Base-by-base conservation (phyloP, 1,140 invertebrate genomes). In the Diploscapter pachys region DNA sequence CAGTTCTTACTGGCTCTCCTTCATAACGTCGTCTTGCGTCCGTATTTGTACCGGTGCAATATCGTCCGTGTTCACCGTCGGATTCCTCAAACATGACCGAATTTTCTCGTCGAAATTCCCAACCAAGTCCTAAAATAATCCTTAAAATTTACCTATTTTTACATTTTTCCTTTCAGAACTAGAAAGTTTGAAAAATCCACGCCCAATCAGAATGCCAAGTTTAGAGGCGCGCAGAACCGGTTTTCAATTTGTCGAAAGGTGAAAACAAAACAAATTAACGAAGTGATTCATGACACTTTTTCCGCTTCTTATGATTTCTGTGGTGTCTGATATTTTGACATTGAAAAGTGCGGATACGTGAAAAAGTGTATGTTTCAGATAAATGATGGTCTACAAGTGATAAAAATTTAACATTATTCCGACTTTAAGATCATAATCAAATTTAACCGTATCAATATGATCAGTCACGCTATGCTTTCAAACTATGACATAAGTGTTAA, bases 1-100 rank as follows among this genome's bases (percentile, higher is more conserved):
- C 53, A 64, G 63, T 83, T 95, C 95, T 96, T 88, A 99, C 96
- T 98, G 96, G 91, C 95, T 98, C 89, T 98, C 95, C 87, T 93
- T 96, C 93, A 98, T 96, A 82, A 98, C 95, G 88, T 99, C 96
- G 86, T 99, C 96, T 87, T 98, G 95, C 51, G 92, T 93, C 86
- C 96, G 90, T 81, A 98, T 93, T 89, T 98, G 95, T 64, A 99
- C 96, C 2, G 96, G 96, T 49, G 96, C 96, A 81, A 98, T 89
- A 86, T 96, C 93, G 85, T 97, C 94, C 59, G 97, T 94, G 80
- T 93, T 93, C 84, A 96, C 93, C 85, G 96, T 94, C 85, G 95
- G 96, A 88, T 98, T 95, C 78, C 93, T 83, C 87, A 99, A 97
- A 88, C 96, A 98, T 96, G 57, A 63, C 31, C 53, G 56, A 52